Evolutionary conservation across 2,888 invertebrate genomes (phyloP).

Genomic region (Drosophila longiperda): DNA sequence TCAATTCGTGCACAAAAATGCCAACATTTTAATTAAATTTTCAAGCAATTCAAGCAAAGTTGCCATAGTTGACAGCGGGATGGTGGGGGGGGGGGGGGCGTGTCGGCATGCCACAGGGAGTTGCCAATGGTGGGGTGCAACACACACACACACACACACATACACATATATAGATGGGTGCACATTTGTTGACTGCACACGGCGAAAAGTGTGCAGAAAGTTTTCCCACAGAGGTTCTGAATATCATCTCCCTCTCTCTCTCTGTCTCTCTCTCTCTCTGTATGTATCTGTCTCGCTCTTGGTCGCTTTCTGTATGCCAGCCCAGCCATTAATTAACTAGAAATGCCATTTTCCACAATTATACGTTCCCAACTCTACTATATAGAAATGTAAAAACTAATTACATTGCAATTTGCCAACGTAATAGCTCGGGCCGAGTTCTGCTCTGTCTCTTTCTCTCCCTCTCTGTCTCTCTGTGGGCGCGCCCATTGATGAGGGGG

Average conservation of each 20-base stretch:
- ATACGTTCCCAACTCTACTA: constrained; percentile 67
- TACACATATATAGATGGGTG: constrained; percentile 36
- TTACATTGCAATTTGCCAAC: constrained; percentile 82
- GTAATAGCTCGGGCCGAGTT: constrained; percentile 71
- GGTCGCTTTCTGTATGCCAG: constrained; percentile 21
- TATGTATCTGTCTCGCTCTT: constrained; percentile 7
- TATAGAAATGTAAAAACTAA: constrained; percentile 80
- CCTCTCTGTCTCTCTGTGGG: constrained; percentile 52
- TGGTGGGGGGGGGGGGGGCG: constrained; percentile 5
- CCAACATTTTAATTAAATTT: constrained; percentile 76
- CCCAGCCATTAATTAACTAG: constrained; percentile 77
- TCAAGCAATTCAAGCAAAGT: constrained; percentile 66
- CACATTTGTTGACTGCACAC: constrained; percentile 60
- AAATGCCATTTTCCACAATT: constrained; percentile 79
- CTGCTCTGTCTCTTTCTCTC: constrained; percentile 56
- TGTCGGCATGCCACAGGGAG: neutral
- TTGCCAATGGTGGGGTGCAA: neutral
- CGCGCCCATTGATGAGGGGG: constrained; percentile 13
- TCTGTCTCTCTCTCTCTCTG: neutral
- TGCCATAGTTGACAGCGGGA: constrained; percentile 54
- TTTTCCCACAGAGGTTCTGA: constrained; percentile 33
- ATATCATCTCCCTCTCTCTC: neutral
- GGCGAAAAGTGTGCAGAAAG: constrained; percentile 56
- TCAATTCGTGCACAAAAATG: constrained; percentile 62
- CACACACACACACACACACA: neutral